phyloP scores from a whole-genome alignment of 2,888 invertebrate species.

The Elegia similella region DNA sequence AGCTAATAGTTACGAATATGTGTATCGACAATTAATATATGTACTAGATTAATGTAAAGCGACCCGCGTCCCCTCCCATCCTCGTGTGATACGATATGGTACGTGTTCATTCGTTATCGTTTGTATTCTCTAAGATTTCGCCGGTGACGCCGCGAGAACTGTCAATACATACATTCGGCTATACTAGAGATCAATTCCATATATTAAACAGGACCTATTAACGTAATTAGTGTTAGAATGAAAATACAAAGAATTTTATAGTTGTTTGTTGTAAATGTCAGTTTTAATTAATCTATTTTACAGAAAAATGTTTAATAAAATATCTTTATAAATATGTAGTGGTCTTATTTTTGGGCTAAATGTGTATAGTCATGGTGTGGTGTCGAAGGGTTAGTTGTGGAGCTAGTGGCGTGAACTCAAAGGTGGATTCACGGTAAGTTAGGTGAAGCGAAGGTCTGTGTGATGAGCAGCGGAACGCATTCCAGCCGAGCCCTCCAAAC shows the following conservation, averaged over 20 bases:
- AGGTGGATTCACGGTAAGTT: conserved; percentile 26
- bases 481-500: conserved; percentile 49
- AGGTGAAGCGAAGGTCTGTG: conserved; percentile 37
- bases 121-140: conserved; percentile 41
- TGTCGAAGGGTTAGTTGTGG: conserved; percentile 33
- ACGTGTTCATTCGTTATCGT: conserved; percentile 62
- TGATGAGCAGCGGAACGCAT: conserved; percentile 49
- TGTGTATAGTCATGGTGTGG: conserved; percentile 21
- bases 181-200: conserved; percentile 53
- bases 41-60: conserved; percentile 39
- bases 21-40: conserved; percentile 50
- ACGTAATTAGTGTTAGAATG: conserved; percentile 69
- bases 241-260: conserved; percentile 77
- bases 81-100: conserved; percentile 65
- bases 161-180: conserved; percentile 45
- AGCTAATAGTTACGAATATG: conserved; percentile 41
- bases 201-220: conserved; percentile 66
- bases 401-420: conserved; percentile 35
- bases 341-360: conserved; percentile 28
- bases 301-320: conserved; percentile 81
- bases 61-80: conserved; percentile 54
- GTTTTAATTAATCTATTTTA: conserved; percentile 81
- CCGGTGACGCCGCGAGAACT: conserved; percentile 32
- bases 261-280: conserved; percentile 81
- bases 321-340: conserved; percentile 68